These are phyloP conservation scores for Paramormyrops hopkinsi DNA, from an alignment of 2,797 vertebrate species.

Conservation along the genomic window DNA sequence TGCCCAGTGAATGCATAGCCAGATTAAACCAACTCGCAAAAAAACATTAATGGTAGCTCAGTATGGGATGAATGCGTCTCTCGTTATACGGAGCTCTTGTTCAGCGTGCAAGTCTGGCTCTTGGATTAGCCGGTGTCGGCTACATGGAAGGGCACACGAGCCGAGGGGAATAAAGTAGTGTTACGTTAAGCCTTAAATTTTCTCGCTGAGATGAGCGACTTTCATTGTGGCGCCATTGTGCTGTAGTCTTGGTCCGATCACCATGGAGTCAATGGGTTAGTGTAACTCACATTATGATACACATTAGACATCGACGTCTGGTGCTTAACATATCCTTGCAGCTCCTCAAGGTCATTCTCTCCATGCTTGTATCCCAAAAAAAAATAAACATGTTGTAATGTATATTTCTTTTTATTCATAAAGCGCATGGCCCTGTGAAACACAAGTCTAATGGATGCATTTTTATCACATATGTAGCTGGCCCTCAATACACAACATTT, in stretches of 20 bases:
- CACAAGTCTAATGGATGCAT: background rate
- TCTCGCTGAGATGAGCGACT: background rate
- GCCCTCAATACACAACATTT: background rate
- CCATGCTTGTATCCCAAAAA: background rate
- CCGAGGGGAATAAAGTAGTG: background rate
- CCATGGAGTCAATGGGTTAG: background rate
- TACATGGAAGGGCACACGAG: background rate
- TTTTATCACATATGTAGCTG: background rate
- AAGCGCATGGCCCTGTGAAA: background rate
- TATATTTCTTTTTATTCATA: background rate
- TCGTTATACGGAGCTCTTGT: background rate
- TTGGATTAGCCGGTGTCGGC: slow-evolving; percentile 9
- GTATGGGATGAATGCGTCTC: slow-evolving; percentile 13
- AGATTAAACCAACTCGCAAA: slow-evolving; percentile 14
- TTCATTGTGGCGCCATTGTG: background rate
- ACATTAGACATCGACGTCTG: background rate
- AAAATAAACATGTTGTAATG: background rate
- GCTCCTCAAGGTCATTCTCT: background rate
- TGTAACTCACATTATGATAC: background rate
- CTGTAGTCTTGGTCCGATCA: background rate
- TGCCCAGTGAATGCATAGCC: slow-evolving; percentile 5
- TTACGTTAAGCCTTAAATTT: slow-evolving; percentile 3
- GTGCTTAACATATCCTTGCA: background rate
- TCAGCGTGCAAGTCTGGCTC: background rate
- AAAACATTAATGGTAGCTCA: slow-evolving; percentile 17